Percentiles rank a stretch among this genome's conserved stretches.
phyloP scores from a whole-genome alignment of 2,113 vertebrate genomes.

The Nestor notabilis region DNA sequence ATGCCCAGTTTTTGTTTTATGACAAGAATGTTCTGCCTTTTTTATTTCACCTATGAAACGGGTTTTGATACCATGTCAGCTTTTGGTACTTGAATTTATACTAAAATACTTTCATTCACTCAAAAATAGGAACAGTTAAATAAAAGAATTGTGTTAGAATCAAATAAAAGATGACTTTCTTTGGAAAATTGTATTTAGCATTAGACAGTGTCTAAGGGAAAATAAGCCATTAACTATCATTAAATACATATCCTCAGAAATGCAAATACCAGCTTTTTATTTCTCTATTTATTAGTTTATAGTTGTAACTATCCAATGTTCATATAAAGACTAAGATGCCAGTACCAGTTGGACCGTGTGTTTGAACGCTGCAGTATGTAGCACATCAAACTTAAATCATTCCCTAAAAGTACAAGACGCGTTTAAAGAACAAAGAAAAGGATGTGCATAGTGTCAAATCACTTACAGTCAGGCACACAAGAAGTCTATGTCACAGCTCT shows the following conservation, averaged over 20 bases:
- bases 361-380: neutral
- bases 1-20: neutral
- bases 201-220: neutral
- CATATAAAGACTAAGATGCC: neutral
- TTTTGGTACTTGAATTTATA: neutral
- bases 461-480: neutral
- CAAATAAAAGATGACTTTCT: neutral
- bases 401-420: neutral
- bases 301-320: neutral
- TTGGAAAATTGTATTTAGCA: neutral
- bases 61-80: neutral
- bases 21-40: neutral
- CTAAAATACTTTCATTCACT: neutral
- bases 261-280: neutral
- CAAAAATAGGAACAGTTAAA: neutral
- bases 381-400: neutral
- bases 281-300: neutral
- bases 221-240: neutral
- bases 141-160: neutral
- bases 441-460: neutral
- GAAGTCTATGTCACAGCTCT: neutral
- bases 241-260: neutral
- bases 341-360: neutral
- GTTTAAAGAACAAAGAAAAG: neutral
- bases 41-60: conserved; percentile 1